Evolutionary conservation across 2,797 vertebrate species (phyloP), one percentile per base, ranked within the genome.

Genomic region (Sebastiscus albofasciatus): DNA sequence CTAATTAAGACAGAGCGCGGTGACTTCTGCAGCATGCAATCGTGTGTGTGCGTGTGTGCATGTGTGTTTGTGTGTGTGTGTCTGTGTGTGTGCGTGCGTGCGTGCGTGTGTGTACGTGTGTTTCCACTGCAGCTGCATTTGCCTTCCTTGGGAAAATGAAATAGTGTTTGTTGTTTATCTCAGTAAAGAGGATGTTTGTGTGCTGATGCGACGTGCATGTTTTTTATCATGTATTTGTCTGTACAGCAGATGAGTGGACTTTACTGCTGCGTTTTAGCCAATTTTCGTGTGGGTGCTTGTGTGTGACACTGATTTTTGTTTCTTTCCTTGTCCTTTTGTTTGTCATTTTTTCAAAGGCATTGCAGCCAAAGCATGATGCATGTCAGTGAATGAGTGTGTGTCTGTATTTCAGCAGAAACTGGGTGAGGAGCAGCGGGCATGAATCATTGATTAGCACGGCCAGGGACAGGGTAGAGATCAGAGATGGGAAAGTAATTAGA

Each of bases 371-470:
- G 39, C 11, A 49, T 11, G 18, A 24, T 31, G 55, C 8, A 6
- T 14, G 39, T 70, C 2, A 6, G 18, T 58, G 24, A 18, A 22
- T 69, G 59, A 34, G 24, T 49, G 67, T 52, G n/a, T 67, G 55
- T 42, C 20, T 73, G 65, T 54, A 33, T 82, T 68, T 68, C 11
- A 26, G 18, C 31, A 36, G n/a, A 33, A 20, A 49, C 18, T 20
- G 10, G 29, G 11, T 10, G 60, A 66, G 29, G 18, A 70, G 56
- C 36, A 78, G 42, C 1, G 1, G 55, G 18, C 76, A 80, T 82
- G 54, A 73, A 81, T 87, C 75, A 70, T 78, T 85, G 78, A 79
- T 88, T 67, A 77, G 34, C 18, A 0, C 27, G 26, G 20, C 29
- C 36, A 67, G 61, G 27, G 46, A 77, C 33, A 10, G 20, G 7